A percentile compares a stretch with the other conserved stretches of the same genome.
Evolutionary conservation across 2,888 invertebrate species (phyloP).

Genomic region (Caenorhabditis zanzibari): DNA sequence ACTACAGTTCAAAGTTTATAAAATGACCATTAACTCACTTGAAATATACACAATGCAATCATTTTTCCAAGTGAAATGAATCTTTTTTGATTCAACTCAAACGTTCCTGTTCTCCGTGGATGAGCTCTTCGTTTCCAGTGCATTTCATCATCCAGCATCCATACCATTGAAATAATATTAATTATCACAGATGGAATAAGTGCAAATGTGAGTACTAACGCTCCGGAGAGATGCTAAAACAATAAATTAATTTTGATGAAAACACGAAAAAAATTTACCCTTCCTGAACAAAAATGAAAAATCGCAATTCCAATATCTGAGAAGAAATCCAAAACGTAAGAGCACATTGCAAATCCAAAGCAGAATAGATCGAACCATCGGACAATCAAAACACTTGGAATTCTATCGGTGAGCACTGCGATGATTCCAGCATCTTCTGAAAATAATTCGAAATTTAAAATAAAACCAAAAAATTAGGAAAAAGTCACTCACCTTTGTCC

Average conservation of each 20-base stretch:
- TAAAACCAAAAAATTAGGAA: not conserved
- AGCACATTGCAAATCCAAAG: slow-evolving; percentile 74
- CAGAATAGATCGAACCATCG: slow-evolving; percentile 75
- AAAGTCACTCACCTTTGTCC: slow-evolving; percentile 35
- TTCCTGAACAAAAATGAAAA: slow-evolving; percentile 65
- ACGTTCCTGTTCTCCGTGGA: slow-evolving; percentile 44
- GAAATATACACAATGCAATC: slow-evolving; percentile 54
- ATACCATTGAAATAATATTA: slow-evolving; percentile 72
- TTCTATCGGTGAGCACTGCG: slow-evolving; percentile 68
- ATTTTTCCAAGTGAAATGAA: slow-evolving; percentile 45
- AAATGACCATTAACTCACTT: no score
- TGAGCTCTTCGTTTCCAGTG: slow-evolving; percentile 39
- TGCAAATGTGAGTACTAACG: slow-evolving; percentile 61
- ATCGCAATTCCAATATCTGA: slow-evolving; percentile 69
- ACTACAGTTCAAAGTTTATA: not conserved
- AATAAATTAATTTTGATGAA: not conserved
- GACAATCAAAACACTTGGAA: slow-evolving; percentile 72
- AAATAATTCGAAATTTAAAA: slow-evolving; percentile 4
- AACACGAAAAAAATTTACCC: slow-evolving; percentile 62
- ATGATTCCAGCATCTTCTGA: slow-evolving; percentile 62
- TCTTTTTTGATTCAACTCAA: slow-evolving; percentile 34
- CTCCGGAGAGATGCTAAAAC: slow-evolving; percentile 62
- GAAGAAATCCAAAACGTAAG: slow-evolving; percentile 74
- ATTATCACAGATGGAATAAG: slow-evolving; percentile 72
- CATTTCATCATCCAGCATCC: slow-evolving; percentile 69